Conservation (phyloP, 2,888 invertebrate species). For the Sarcophaga subvicina region DNA sequence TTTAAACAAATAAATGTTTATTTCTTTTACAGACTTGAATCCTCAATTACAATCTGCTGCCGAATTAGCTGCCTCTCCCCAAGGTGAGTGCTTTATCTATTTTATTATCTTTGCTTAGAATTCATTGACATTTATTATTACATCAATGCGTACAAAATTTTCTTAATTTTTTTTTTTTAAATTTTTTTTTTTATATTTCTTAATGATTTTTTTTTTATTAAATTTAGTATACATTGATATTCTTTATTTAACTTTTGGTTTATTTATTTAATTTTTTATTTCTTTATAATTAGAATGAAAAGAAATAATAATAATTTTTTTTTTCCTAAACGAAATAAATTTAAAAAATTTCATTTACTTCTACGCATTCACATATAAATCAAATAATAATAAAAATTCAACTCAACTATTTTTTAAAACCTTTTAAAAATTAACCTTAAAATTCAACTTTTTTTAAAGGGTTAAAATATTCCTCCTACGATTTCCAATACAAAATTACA, state of each 20-base stretch:
- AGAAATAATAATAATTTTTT: constrained; percentile 61
- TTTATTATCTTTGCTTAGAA: constrained; percentile 64
- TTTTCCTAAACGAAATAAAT: constrained; percentile 57
- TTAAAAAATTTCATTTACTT: constrained; percentile 66
- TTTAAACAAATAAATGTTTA: background rate
- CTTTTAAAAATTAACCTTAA: constrained; percentile 32
- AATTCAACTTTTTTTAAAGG: constrained; percentile 17
- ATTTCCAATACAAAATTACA: too few species aligned
- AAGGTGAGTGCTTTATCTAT: constrained; percentile 86
- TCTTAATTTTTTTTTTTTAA: constrained; percentile 57
- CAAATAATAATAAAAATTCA: constrained; percentile 58
- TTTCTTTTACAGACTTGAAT: constrained; percentile 78
- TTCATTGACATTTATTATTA: constrained; percentile 68
- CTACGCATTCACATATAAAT: constrained; percentile 66
- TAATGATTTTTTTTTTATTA: constrained; percentile 63
- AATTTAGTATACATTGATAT: constrained; percentile 69
- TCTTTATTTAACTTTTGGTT: constrained; percentile 74
- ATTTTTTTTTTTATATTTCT: constrained; percentile 51
- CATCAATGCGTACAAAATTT: constrained; percentile 70
- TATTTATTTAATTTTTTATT: constrained; percentile 73
- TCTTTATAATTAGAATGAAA: constrained; percentile 70
- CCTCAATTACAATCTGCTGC: constrained; percentile 83
- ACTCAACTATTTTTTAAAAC: constrained; percentile 41
- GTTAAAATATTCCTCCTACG: constrained; percentile 29
- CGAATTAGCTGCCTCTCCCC: constrained; percentile 91